Evolutionary conservation across 2,797 vertebrate species (phyloP).

Genomic region (Vireo griseus): DNA sequence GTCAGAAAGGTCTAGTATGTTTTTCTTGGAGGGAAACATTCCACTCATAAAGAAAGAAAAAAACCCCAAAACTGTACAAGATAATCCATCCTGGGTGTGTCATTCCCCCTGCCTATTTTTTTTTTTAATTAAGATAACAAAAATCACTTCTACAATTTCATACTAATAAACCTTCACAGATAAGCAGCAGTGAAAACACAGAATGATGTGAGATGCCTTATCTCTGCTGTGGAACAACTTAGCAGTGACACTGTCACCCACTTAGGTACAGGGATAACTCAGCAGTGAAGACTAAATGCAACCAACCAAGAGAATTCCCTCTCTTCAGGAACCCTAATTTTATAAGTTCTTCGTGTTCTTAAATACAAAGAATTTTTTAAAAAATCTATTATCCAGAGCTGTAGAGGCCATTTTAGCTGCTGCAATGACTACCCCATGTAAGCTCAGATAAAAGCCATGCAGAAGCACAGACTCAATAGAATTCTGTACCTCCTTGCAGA

Average conservation of each 20-base stretch:
- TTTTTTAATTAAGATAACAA: background rate
- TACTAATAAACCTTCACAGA: background rate
- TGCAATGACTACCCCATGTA: background rate
- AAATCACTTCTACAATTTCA: background rate
- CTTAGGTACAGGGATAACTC: background rate
- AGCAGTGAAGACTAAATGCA: background rate
- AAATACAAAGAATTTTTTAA: background rate
- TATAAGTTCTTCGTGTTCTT: background rate
- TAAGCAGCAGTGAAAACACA: background rate
- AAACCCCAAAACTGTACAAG: background rate
- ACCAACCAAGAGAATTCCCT: background rate
- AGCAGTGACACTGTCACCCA: background rate
- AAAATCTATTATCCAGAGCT: background rate
- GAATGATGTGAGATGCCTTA: background rate
- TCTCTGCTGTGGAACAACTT: background rate
- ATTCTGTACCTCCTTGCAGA: background rate
- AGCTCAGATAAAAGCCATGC: background rate
- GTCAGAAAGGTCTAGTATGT: background rate
- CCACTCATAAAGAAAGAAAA: background rate
- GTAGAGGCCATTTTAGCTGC: background rate
- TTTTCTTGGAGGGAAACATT: background rate
- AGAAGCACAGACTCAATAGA: background rate
- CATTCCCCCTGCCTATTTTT: rapidly evolving
- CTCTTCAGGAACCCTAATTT: background rate
- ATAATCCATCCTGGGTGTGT: too few species aligned